Evolutionary conservation across 2,797 vertebrate genomes (phyloP).

Genomic region (Odontamblyopus rebecca): DNA sequence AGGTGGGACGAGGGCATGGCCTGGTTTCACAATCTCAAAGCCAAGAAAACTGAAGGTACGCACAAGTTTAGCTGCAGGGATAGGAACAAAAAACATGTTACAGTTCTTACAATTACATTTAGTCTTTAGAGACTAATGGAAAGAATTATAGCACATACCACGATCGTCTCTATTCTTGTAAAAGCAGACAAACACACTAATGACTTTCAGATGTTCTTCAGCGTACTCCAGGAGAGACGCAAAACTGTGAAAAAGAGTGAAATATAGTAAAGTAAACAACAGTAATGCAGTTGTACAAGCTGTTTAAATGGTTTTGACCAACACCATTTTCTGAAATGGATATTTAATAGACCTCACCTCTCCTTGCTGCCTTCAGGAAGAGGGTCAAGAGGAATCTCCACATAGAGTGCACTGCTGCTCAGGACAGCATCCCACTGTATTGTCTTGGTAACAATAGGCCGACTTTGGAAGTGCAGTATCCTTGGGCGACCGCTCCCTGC

Average conservation of each 20-base stretch:
- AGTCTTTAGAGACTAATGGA: background rate
- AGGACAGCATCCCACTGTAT: conserved; percentile 81
- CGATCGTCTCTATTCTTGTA: conserved; percentile 85
- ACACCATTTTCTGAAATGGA: background rate
- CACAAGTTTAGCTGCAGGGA: conserved; percentile 77
- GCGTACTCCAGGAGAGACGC: conserved; percentile 82
- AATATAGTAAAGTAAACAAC: background rate
- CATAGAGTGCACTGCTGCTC: conserved; percentile 75
- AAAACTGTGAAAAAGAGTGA: conserved; percentile 62
- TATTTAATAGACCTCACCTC: conserved; percentile 65
- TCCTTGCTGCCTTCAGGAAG: conserved; percentile 86
- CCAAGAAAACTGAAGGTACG: conserved; percentile 86
- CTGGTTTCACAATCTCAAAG: conserved; percentile 88
- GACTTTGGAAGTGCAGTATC: conserved; percentile 83
- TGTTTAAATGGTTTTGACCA: background rate
- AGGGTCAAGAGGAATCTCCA: conserved; percentile 79
- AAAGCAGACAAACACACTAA: conserved; percentile 83
- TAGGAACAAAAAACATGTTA: background rate
- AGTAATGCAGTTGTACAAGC: background rate
- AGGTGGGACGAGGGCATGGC: conserved; percentile 82
- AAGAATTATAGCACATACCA: conserved; percentile 61
- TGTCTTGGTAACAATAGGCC: conserved; percentile 71
- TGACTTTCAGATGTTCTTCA: conserved; percentile 84
- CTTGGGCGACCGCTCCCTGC: conserved; percentile 76
- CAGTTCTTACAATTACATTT: background rate